Evolutionary conservation across 2,888 invertebrate genomes (phyloP).

Genomic region (Clistopyga incitator): DNA sequence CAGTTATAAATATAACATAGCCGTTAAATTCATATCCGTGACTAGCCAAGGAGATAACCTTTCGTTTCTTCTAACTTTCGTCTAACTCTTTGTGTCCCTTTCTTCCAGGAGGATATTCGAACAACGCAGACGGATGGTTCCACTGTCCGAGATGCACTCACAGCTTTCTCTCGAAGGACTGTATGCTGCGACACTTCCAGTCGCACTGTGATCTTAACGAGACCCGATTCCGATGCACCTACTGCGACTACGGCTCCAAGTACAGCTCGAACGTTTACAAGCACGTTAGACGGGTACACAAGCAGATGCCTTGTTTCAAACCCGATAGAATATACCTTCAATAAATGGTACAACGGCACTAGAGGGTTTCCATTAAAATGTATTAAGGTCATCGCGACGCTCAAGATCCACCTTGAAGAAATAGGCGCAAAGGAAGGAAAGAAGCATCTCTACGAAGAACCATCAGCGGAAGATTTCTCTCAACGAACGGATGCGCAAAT

Average conservation of each 20-base stretch:
- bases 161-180: slow-evolving; percentile 73
- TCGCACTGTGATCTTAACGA: slow-evolving; percentile 78
- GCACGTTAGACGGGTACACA: slow-evolving; percentile 75
- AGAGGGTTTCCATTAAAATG: neutral
- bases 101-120: slow-evolving; percentile 73
- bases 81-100: slow-evolving; percentile 63
- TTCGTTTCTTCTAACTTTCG: slow-evolving; percentile 1
- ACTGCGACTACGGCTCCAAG: slow-evolving; percentile 77
- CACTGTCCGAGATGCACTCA: slow-evolving; percentile 73
- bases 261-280: slow-evolving; percentile 76
- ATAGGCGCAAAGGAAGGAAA: neutral
- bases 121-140: slow-evolving; percentile 70
- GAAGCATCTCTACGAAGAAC: neutral
- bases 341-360: slow-evolving; percentile 23
- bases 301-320: slow-evolving; percentile 75
- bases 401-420: slow-evolving; percentile 28
- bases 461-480: slow-evolving; percentile 26
- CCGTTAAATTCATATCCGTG: neutral
- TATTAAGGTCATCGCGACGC: neutral
- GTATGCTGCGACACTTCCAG: slow-evolving; percentile 78
- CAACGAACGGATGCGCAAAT: slow-evolving; percentile 10
- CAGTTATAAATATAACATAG: neutral
- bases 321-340: slow-evolving; percentile 70
- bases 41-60: neutral
- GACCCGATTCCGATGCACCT: slow-evolving; percentile 75